Evolutionary conservation across 2,113 vertebrate genomes (phyloP).

Genomic region (Coracopsis vasa): DNA sequence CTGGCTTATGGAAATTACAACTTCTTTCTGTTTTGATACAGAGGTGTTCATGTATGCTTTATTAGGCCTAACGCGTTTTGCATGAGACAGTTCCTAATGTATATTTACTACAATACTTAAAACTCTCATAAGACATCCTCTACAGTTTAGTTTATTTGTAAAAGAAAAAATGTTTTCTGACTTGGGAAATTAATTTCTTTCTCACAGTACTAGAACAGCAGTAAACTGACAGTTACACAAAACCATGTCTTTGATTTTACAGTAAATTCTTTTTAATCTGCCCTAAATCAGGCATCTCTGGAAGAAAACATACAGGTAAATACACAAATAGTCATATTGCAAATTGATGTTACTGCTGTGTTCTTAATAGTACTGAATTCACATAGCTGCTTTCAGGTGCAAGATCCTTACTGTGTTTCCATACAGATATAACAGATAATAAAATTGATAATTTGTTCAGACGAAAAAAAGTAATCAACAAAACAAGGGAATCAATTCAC

Average conservation of each 20-base stretch:
- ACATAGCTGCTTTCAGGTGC: neutral
- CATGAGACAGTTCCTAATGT: neutral
- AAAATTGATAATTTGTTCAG: neutral
- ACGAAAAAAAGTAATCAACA: neutral
- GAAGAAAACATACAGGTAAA: neutral
- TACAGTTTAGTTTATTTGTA: neutral
- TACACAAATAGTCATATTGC: neutral
- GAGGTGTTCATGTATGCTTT: neutral
- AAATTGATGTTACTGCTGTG: neutral
- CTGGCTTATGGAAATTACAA: neutral
- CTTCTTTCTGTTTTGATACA: neutral
- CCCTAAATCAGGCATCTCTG: neutral
- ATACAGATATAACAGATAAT: neutral
- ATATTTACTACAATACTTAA: neutral
- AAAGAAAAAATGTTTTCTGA: neutral
- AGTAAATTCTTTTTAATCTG: neutral
- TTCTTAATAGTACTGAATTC: neutral
- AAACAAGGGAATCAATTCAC: neutral
- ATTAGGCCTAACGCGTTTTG: neutral
- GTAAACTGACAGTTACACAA: neutral
- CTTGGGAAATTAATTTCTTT: neutral
- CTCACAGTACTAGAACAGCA: neutral
- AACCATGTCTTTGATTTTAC: neutral
- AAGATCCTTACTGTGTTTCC: neutral
- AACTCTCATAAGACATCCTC: neutral